Conservation (phyloP, 2,797 vertebrate genomes). For the Coreius guichenoti region DNA sequence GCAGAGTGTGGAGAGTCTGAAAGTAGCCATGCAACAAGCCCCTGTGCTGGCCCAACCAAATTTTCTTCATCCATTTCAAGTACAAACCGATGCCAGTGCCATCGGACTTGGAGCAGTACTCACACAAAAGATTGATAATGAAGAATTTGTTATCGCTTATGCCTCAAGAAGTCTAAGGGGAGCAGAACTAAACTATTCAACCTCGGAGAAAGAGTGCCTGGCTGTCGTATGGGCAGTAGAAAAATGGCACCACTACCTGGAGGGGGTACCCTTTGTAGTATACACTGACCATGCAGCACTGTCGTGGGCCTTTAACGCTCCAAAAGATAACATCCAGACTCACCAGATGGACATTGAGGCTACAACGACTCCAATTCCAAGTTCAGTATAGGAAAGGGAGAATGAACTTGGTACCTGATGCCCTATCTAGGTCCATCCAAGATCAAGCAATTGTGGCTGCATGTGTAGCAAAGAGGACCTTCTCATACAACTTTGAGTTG, state of each 20-base stretch:
- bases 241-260: conserved; percentile 7
- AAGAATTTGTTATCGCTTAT: neutral
- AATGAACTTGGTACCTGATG: neutral
- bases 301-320: neutral
- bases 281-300: conserved; percentile 16
- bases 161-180: neutral
- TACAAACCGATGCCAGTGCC: conserved; percentile 36
- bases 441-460: neutral
- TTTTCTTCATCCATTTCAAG: neutral
- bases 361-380: neutral
- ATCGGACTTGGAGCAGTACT: conserved; percentile 7
- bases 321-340: neutral
- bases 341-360: conserved; percentile 4
- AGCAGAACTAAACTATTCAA: neutral
- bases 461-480: neutral
- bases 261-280: neutral
- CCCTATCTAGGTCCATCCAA: neutral
- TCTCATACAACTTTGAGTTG: neutral
- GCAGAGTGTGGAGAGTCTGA: neutral
- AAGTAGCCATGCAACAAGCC: neutral
- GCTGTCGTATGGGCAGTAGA: too few relatives aligned
- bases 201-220: neutral
- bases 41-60: conserved; percentile 24
- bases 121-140: neutral
- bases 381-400: neutral